Evolutionary conservation across 1,140 invertebrate species (phyloP).

Genomic region (Drosophila truncata): DNA sequence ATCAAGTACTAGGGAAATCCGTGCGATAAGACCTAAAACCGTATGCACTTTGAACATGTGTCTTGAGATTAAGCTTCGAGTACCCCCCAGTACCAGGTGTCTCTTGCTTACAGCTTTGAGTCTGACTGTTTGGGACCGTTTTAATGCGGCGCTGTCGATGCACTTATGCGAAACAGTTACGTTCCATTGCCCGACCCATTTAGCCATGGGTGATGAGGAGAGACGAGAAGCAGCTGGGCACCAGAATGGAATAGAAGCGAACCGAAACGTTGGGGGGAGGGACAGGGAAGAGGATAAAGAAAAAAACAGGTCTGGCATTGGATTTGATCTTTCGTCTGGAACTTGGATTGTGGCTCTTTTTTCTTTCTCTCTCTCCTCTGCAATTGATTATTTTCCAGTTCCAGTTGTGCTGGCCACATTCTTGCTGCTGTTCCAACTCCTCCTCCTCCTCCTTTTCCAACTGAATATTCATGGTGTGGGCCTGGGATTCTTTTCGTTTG

Average conservation of each 20-base stretch:
- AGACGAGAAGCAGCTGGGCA: not conserved
- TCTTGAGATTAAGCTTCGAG: constrained; percentile 1
- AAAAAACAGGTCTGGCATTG: constrained; percentile 49
- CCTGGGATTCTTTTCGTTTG: constrained; percentile 13
- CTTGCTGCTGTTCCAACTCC: not conserved
- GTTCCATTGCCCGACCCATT: constrained; percentile 76
- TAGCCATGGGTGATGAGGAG: constrained; percentile 22
- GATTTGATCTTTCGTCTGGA: constrained; percentile 24
- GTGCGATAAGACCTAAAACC: constrained; percentile 12
- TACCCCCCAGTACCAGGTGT: constrained; percentile 4
- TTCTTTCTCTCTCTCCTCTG: constrained; percentile 7
- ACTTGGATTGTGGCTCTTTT: constrained; percentile 8
- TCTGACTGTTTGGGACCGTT: constrained; percentile 25
- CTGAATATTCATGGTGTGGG: constrained; percentile 43
- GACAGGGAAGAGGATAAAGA: too few species aligned
- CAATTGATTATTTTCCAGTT: constrained; percentile 55
- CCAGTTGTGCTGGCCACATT: constrained; percentile 37
- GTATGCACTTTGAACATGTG: constrained; percentile 14
- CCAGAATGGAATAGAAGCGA: constrained; percentile 15
- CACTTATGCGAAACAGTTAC: constrained; percentile 78
- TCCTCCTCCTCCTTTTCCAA: not conserved
- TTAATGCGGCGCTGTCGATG: constrained; percentile 57
- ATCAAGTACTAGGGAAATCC: constrained; percentile 1
- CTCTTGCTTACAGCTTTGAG: constrained; percentile 1
- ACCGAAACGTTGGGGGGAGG: not conserved